These are phyloP conservation scores for Gadus macrocephalus DNA, from an alignment of 2,113 vertebrate genomes.

Conservation along the genomic window DNA sequence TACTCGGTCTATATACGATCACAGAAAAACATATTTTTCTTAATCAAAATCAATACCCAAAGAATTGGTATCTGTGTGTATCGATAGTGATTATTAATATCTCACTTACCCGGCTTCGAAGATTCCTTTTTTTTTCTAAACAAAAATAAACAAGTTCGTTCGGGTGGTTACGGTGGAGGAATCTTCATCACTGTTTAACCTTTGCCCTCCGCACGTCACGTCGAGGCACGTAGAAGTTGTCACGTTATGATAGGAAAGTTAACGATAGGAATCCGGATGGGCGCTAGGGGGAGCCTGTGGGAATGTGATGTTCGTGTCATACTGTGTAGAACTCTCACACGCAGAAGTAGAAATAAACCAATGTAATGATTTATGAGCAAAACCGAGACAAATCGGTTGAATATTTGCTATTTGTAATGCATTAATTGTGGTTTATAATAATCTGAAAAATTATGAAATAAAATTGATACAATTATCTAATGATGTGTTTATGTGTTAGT, in stretches of 20 bases:
- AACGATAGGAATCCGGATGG: not conserved
- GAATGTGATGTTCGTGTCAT: too few relatives aligned
- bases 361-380: too few relatives aligned
- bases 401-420: too few relatives aligned
- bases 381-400: too few relatives aligned
- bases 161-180: conserved; percentile 45
- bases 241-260: too few relatives aligned
- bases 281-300: too few relatives aligned
- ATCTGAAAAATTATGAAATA: too few relatives aligned
- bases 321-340: too few relatives aligned
- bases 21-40: not conserved
- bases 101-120: conserved; percentile 47
- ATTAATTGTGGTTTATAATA: too few relatives aligned
- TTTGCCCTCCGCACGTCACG: conserved; percentile 52
- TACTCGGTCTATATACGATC: not conserved
- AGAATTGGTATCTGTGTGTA: rapidly evolving
- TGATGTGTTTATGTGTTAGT: not conserved
- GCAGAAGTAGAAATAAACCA: not conserved
- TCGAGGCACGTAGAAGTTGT: not conserved
- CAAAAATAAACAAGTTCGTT: conserved; percentile 63
- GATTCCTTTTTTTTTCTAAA: not conserved
- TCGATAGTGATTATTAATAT: not conserved
- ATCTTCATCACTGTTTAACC: conserved; percentile 57
- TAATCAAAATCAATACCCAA: not conserved
- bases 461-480: not conserved